These are phyloP conservation scores for Nipponia nippon DNA, from an alignment of 2,113 vertebrate genomes.

Conservation along the genomic window DNA sequence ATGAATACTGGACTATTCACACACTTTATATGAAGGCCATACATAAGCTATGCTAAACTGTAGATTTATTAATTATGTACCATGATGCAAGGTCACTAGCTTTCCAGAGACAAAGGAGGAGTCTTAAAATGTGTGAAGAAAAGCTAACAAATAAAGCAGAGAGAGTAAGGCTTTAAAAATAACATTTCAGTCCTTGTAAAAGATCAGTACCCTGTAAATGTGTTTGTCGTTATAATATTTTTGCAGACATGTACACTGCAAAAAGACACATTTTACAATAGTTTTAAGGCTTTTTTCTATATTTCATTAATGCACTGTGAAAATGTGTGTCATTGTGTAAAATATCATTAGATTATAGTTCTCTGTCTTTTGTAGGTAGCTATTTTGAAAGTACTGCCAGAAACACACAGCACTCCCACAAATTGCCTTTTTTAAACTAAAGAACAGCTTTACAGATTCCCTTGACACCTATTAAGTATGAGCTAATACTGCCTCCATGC, in stretches of 20 bases:
- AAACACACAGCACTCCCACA: slow-evolving; percentile 57
- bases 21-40: background rate
- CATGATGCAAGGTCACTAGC: background rate
- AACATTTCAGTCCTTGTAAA: background rate
- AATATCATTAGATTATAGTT: slow-evolving; percentile 48
- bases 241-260: background rate
- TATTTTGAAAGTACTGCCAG: slow-evolving; percentile 61
- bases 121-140: background rate
- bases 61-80: background rate
- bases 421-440: slow-evolving; percentile 57
- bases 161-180: background rate
- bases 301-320: slow-evolving; percentile 48
- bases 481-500: slow-evolving; percentile 49
- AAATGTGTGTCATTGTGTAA: slow-evolving; percentile 46
- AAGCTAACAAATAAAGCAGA: background rate
- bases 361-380: slow-evolving; percentile 51
- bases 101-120: background rate
- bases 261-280: slow-evolving; percentile 10
- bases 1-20: background rate
- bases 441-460: slow-evolving; percentile 41
- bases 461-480: slow-evolving; percentile 55
- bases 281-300: background rate
- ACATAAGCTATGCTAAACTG: background rate
- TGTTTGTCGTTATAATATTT: background rate
- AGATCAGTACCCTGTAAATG: background rate